phyloP scores from a whole-genome alignment of 2,797 vertebrate species.

The Rhyacichthys aspro region DNA sequence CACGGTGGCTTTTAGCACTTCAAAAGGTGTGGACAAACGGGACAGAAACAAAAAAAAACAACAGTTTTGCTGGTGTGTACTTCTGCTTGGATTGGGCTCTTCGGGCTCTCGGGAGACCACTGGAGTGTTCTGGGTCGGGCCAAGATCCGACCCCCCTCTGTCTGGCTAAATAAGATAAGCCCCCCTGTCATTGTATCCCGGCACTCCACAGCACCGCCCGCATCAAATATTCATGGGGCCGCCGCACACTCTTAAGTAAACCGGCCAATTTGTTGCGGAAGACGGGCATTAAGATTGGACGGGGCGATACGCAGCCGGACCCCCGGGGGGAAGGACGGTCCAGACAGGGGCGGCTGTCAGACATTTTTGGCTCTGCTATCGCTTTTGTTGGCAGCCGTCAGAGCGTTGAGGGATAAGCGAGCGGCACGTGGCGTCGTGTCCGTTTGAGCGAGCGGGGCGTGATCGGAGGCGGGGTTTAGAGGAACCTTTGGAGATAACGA shows the following conservation, averaged over 20 bases:
- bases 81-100: slow-evolving; percentile 49
- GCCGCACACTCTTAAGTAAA: slow-evolving; percentile 82
- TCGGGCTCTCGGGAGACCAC: slow-evolving; percentile 61
- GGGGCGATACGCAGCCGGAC: slow-evolving; percentile 64
- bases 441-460: slow-evolving; percentile 47
- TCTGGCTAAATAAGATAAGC: slow-evolving; percentile 85
- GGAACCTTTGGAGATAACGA: slow-evolving; percentile 51
- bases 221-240: slow-evolving; percentile 85
- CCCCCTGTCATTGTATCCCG: slow-evolving; percentile 77
- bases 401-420: slow-evolving; percentile 39
- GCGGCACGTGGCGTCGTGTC: slow-evolving; percentile 56
- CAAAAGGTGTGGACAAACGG: slow-evolving; percentile 50
- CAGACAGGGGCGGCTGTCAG: slow-evolving; percentile 60
- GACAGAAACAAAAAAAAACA: slow-evolving; percentile 23
- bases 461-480: slow-evolving; percentile 38
- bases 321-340: slow-evolving; percentile 40
- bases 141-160: slow-evolving; percentile 63
- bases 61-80: slow-evolving; percentile 34
- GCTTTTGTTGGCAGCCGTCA: slow-evolving; percentile 68
- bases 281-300: slow-evolving; percentile 80
- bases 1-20: slow-evolving; percentile 42
- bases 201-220: slow-evolving; percentile 58
- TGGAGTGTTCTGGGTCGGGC: slow-evolving; percentile 64
- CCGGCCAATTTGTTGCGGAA: slow-evolving; percentile 84
- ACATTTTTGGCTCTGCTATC: slow-evolving; percentile 67